phyloP scores from a whole-genome alignment of 35 echinoderm and acorn worm genomes.

The Diadema setosum region DNA sequence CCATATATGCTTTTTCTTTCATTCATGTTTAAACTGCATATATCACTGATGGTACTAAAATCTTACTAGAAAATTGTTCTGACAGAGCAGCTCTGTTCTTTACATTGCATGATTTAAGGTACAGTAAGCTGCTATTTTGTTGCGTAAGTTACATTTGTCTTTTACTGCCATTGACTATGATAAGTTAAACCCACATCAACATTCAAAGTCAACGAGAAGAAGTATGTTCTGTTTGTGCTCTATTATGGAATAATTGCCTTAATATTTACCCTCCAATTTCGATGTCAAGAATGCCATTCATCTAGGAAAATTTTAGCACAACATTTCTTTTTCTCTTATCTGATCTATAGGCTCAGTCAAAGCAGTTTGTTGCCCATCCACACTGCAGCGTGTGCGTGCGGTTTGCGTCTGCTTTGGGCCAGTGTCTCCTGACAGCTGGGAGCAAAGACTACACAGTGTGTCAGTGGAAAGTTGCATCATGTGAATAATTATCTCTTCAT shows the following conservation, averaged over 20 bases:
- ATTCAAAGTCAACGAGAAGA: background rate
- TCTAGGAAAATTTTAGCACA: too few species aligned
- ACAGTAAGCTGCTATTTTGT: too few species aligned
- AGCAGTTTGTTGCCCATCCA: background rate
- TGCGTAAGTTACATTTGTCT: background rate
- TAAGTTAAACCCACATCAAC: background rate
- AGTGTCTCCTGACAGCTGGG: background rate
- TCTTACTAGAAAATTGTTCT: too few species aligned
- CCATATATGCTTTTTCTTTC: too few species aligned
- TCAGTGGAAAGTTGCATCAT: background rate
- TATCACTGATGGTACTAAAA: too few species aligned
- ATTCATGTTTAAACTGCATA: too few species aligned
- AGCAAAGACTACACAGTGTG: background rate
- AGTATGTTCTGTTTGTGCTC: background rate
- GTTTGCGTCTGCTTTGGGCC: background rate
- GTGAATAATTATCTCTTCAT: too few species aligned
- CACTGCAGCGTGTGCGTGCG: background rate
- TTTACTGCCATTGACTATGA: background rate
- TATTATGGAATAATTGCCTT: background rate
- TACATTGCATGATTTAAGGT: too few species aligned
- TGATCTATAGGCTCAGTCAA: background rate
- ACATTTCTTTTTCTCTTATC: background rate
- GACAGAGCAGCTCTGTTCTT: too few species aligned
- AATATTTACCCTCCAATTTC: too few species aligned
- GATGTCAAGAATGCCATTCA: too few species aligned